Base-by-base conservation (phyloP, 2,113 vertebrate species). In the Clarias magur region DNA sequence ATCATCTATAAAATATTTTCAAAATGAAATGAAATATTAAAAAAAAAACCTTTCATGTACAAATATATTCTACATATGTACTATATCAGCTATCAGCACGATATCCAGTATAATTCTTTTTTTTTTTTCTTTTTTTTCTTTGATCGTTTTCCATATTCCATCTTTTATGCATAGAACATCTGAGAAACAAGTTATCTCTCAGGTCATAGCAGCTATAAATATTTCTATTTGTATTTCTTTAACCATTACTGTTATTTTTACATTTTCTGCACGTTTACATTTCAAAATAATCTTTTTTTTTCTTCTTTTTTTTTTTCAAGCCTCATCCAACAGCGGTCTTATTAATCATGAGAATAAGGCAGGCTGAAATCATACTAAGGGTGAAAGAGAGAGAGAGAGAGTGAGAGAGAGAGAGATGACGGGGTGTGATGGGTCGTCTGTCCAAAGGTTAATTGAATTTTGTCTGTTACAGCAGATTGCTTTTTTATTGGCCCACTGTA, bases 381-480 rank as follows among this genome's bases (percentile, higher is more conserved):
- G 19, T 12, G 34, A 60, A 19, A 86, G 80, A 54, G 57, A 63
- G 73, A 23, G 12, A 80, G 68, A 6, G 67, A 53, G 81, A 56
- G 73, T 25, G 57, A 57, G 67, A 59, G 19, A 78, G 82, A 62
- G 78, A 82, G 83, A 62, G 70, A 21, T 3, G 73, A 15, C 70
- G 42, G 48, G 67, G 30, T 15, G 15, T 53, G 53, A 62, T 84
- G 65, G 8, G 27, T 85, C 42, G 15, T 34, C 27, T 17, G 42
- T 85, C 63, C 38, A 92, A 92, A 93, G 86, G 90, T 92, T 90
- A 88, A 92, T 93, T 93, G 80, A 87, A 92, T 93, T 89, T 86
- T 38, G 83, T 85, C 80, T 80, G 84, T 88, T 72, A 48, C 60
- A 4, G 75, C 67, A 83, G 48, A 84, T 63, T 81, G 48, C 23